A percentile compares a stretch with the other conserved stretches of the same genome.
Conservation (phyloP, 2,888 invertebrate species). For the Galerucella pusilla region DNA sequence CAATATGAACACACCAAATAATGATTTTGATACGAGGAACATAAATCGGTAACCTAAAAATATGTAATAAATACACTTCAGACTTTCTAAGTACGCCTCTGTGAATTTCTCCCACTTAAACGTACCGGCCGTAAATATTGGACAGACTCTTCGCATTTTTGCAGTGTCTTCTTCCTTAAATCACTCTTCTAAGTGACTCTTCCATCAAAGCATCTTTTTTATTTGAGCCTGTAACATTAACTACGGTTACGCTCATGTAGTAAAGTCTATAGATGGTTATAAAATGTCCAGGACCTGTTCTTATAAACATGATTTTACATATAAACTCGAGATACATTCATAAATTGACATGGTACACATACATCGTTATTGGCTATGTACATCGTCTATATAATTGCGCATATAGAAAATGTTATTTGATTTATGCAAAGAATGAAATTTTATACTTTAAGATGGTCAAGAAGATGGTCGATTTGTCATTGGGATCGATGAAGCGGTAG, state of each 20-base stretch:
- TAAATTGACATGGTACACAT: constrained; percentile 42
- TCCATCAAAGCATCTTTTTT: neutral
- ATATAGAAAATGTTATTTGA: constrained; percentile 7
- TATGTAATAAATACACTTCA: too few relatives aligned
- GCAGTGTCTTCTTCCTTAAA: neutral
- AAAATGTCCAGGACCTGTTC: constrained; percentile 41
- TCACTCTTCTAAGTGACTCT: neutral
- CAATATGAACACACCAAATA: too few relatives aligned
- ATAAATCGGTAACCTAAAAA: too few relatives aligned
- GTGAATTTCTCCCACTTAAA: too few relatives aligned
- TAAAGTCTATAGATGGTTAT: constrained; percentile 39
- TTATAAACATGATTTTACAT: constrained; percentile 43
- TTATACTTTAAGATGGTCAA: neutral
- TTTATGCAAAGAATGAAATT: constrained; percentile 2
- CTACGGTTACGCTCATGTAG: constrained; percentile 7
- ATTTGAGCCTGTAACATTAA: neutral
- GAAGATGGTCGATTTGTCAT: neutral
- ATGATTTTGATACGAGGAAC: too few relatives aligned
- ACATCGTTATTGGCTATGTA: constrained; percentile 39
- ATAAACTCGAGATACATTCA: constrained; percentile 42
- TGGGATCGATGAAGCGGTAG: neutral
- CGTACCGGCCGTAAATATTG: neutral
- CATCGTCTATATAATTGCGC: constrained; percentile 14
- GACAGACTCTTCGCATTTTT: neutral
- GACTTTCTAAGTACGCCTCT: too few relatives aligned